phyloP scores from a whole-genome alignment of 2,113 vertebrate species.

The Callipepla californica region DNA sequence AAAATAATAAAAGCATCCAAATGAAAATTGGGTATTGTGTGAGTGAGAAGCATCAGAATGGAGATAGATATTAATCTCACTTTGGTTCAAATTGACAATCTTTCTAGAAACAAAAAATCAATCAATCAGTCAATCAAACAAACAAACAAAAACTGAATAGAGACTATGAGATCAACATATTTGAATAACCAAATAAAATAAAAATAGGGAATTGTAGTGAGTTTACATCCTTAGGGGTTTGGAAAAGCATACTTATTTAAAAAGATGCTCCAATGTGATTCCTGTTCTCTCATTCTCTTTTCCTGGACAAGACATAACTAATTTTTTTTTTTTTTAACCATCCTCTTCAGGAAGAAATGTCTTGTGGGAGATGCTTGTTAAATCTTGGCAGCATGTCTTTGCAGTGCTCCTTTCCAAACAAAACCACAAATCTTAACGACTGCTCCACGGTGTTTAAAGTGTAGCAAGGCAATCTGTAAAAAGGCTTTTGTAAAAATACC shows the following conservation, averaged over 20 bases:
- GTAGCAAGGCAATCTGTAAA: slow-evolving; percentile 11
- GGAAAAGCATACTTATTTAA: slow-evolving; percentile 8
- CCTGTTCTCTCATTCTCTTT: background rate
- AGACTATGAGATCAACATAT: background rate
- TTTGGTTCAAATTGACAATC: background rate
- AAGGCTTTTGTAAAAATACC: slow-evolving; percentile 57
- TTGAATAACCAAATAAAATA: background rate
- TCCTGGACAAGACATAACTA: background rate
- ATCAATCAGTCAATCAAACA: background rate
- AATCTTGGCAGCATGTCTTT: background rate
- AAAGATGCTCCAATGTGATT: background rate
- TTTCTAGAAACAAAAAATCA: background rate
- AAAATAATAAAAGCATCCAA: background rate
- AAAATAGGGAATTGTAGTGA: background rate
- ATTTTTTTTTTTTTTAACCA: background rate
- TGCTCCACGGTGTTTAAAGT: slow-evolving; percentile 1
- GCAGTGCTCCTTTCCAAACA: slow-evolving; percentile 32
- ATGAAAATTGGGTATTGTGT: background rate
- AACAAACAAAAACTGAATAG: background rate
- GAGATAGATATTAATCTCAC: background rate
- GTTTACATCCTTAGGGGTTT: background rate
- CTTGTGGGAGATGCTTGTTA: slow-evolving; percentile 6
- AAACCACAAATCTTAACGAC: background rate
- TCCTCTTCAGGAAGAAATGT: slow-evolving; percentile 21
- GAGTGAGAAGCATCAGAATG: background rate